A percentile compares a stretch with the other conserved stretches of the same genome.
These are phyloP conservation scores for Dioctria linearis DNA, from an alignment of 2,888 invertebrate species.

Conservation along the genomic window DNA sequence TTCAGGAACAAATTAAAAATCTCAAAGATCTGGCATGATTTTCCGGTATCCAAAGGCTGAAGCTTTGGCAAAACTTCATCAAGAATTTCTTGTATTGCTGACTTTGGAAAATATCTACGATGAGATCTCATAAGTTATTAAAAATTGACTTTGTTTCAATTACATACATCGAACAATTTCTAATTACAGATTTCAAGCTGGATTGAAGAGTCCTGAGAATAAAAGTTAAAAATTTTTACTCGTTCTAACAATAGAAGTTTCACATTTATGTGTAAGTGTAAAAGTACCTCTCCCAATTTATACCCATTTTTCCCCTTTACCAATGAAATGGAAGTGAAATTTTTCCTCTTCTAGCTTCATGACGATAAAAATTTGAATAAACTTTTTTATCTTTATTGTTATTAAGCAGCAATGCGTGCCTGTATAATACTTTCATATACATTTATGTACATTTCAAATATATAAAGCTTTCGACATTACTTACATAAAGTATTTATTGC, in stretches of 20 bases:
- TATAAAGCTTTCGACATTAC: too few relatives aligned
- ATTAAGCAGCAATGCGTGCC: too few relatives aligned
- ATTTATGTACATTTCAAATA: too few relatives aligned
- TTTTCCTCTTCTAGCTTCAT: neutral
- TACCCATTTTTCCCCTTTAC: conserved; percentile 19
- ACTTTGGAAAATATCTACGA: conserved; percentile 79
- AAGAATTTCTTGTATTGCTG: conserved; percentile 88
- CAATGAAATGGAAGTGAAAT: conserved; percentile 3
- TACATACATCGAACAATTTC: conserved; percentile 59
- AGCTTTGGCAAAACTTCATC: conserved; percentile 85
- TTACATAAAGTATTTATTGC: too few relatives aligned
- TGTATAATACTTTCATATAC: too few relatives aligned
- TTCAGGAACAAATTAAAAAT: conserved; percentile 82
- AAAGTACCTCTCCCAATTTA: conserved; percentile 4
- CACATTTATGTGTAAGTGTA: neutral
- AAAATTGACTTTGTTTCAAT: neutral
- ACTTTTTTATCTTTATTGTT: too few relatives aligned
- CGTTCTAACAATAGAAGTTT: neutral
- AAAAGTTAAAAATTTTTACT: neutral
- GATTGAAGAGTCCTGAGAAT: conserved; percentile 59
- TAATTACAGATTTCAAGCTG: conserved; percentile 58
- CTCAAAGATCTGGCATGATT: conserved; percentile 73
- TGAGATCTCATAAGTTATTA: neutral
- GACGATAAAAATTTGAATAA: too few relatives aligned
- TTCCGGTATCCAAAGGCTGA: conserved; percentile 79